Evolutionary conservation across 37 sponge, comb jelly and placozoan genomes (phyloP), one percentile per base, ranked within the genome.

Genomic region (Aplysina aerophoba): DNA sequence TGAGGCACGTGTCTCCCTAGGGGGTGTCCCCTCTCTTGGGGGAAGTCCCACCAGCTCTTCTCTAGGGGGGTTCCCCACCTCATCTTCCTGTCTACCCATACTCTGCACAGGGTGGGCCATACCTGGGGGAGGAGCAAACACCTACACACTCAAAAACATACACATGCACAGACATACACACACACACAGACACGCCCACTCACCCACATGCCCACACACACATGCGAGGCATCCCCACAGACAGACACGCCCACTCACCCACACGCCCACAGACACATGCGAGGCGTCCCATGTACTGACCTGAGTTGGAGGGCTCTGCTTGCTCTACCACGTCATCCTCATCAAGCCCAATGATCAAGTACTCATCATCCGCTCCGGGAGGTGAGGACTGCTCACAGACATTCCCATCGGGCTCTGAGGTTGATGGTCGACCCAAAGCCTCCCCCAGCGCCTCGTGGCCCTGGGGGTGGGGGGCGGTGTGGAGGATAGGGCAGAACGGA

Each of bases 171-270:
- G 35, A 73, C 75, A 73, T 35, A 73, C 35, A 12, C 75, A 73
- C 75, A 73, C 75, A 73, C 75, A 73, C 75, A 73, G 35, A 73
- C 75, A 73, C 75, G 13, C 75, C 4, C 75, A 73, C 75, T 15
- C 75, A 73, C 75, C 4, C 75, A 73, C 35, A 73, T 35, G 13
- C 75, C 4, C 35, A 12, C 75, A 73, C 75, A 73, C 15, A 73
- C 75, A n/a, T n/a, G n/a, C n/a, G n/a, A 73, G 35, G 13, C 72
- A 69, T 35, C 4, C 75, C 4, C 75, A 73, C 35, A 12, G 3
- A 73, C 75, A 73, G 3, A 73, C 75, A 73, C 12, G 27, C 63
- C 4, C 63, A 11, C 12, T 2, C 12, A 11, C 63, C 4, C 63
- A 62, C 63, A 62, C 12, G 11, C 63, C n/a, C 63, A 62, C 63